A percentile compares a stretch with the other conserved stretches of the same genome.
Evolutionary conservation across 2,797 vertebrate genomes (phyloP).

Genomic region (Diplodus puntazzo): DNA sequence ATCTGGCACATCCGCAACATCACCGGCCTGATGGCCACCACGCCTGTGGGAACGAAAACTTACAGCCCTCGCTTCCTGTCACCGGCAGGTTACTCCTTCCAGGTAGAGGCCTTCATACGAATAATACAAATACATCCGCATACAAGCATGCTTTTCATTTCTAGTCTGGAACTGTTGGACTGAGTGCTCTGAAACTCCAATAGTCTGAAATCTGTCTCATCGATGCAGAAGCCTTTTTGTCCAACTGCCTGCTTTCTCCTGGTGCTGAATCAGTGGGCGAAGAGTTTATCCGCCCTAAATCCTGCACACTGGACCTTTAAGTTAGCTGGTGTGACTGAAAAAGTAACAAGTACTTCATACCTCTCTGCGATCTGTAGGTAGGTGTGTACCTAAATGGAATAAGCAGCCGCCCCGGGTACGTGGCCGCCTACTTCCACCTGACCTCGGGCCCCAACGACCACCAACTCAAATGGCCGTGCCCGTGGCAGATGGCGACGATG

Average conservation of each 20-base stretch:
- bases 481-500: slow-evolving; percentile 91
- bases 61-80: slow-evolving; percentile 90
- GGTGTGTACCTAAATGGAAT: slow-evolving; percentile 73
- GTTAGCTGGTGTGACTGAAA: not conserved
- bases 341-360: not conserved
- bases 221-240: too few relatives aligned
- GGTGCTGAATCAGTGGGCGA: too few relatives aligned
- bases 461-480: slow-evolving; percentile 89
- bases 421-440: slow-evolving; percentile 86
- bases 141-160: too few relatives aligned
- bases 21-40: slow-evolving; percentile 76
- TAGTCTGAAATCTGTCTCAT: too few relatives aligned
- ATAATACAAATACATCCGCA: not conserved
- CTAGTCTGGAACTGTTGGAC: too few relatives aligned
- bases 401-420: slow-evolving; percentile 44
- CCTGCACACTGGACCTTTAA: too few relatives aligned
- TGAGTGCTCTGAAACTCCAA: too few relatives aligned
- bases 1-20: slow-evolving; percentile 90
- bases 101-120: slow-evolving; percentile 70
- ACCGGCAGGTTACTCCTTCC: slow-evolving; percentile 89
- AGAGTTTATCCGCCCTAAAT: too few relatives aligned
- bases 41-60: slow-evolving; percentile 46
- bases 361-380: slow-evolving; percentile 83
- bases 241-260: too few relatives aligned
- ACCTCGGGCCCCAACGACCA: slow-evolving; percentile 89